A percentile compares a stretch with the other conserved stretches of the same genome.
Evolutionary conservation across 37 sponge, comb jelly and placozoan genomes (phyloP).

Genomic region (Mnemiopsis leidyi): DNA sequence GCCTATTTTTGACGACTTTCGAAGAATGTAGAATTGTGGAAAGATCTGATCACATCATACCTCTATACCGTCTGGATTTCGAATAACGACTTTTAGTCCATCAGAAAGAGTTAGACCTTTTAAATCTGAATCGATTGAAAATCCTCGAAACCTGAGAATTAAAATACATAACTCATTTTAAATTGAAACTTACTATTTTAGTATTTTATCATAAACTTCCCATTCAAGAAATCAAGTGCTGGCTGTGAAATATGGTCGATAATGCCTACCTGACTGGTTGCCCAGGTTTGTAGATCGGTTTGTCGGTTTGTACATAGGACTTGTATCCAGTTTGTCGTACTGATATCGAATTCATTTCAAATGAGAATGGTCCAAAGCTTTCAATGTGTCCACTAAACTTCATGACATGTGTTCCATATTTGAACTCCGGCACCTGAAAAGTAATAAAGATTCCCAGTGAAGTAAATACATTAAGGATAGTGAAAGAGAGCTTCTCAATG

Average conservation of each 20-base stretch:
- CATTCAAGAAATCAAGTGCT: too few relatives aligned
- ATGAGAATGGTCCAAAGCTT: not conserved
- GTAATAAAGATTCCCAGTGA: too few relatives aligned
- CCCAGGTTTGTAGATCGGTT: constrained; percentile 46
- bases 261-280: constrained; percentile 55
- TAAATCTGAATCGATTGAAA: not conserved
- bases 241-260: too few relatives aligned
- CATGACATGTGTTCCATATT: not conserved
- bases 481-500: too few relatives aligned
- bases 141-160: constrained; percentile 50
- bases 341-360: not conserved
- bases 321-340: not conserved
- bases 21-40: not conserved
- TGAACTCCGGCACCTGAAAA: not conserved
- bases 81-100: not conserved
- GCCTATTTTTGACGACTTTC: not conserved
- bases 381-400: not conserved
- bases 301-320: constrained; percentile 44
- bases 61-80: constrained; percentile 11
- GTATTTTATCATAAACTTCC: too few relatives aligned
- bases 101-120: not conserved
- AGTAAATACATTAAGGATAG: too few relatives aligned
- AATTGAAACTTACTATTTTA: too few relatives aligned
- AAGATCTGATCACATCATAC: not conserved
- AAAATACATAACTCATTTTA: too few relatives aligned